Base-by-base conservation (phyloP, 1,140 invertebrate species). In the Scylla paramamosain region DNA sequence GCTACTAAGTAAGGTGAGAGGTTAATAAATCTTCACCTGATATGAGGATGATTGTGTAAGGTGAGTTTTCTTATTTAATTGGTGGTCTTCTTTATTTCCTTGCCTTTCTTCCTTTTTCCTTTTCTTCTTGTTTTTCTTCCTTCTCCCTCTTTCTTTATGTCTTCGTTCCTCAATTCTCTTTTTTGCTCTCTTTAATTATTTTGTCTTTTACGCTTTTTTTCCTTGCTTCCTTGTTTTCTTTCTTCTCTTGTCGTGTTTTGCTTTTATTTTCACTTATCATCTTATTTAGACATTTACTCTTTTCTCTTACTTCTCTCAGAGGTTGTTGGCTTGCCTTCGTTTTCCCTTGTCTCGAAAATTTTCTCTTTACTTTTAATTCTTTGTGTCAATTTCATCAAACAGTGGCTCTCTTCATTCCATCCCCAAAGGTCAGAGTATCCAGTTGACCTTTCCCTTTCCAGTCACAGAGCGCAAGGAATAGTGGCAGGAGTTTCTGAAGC, bases 171-270 rank as follows among this genome's bases (percentile, higher is more conserved):
- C n/a, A 12, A 25, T 28, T 88, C 84, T 88, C 86, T 16, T 3
- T 88, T 32, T 88, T 32, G 28, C 87, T 88, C 28, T 88, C 87
- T 88, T 39, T 88, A 28, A 31, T 20, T 88, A n/a, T 88, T 20
- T 31, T 39, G 28, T 39, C 39, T 20, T 88, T 39, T 88, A 28
- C 39, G 28, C 28, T 88, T 20, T 88, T 39, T 88, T 39, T 88
- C 8, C 46, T 45, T 89, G 7, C 46, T 45, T 89, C 8, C 46
- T 45, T 39, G 0, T 46, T 6, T 89, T 20, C 46, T 45, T 89
- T 39, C 39, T 39, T 88, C 87, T 88, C 87, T 88, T 20, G 12
- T 39, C 39, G 28, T 31, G 28, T 31, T 32, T 88, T 32, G n/a
- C 86, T 88, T 32, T 14, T 31, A 3, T 32, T 39, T 31, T 39